phyloP scores from a whole-genome alignment of 2,113 vertebrate genomes.

The Petaurus breviceps region DNA sequence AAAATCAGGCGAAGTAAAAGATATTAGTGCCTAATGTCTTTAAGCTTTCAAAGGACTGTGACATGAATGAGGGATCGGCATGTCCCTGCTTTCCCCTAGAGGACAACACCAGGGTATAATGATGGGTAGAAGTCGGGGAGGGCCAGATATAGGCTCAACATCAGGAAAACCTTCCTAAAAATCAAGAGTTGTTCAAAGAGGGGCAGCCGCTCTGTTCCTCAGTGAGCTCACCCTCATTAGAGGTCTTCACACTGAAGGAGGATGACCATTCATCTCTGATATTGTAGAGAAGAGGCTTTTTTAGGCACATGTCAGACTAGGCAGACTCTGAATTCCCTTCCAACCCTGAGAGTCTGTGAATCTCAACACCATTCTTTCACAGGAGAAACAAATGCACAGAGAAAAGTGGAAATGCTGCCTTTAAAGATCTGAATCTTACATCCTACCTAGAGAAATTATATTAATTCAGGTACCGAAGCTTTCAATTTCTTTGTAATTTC shows the following conservation, averaged over 20 bases:
- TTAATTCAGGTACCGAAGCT: background rate
- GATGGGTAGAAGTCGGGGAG: background rate
- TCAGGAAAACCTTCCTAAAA: background rate
- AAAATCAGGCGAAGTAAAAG: background rate
- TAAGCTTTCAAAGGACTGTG: no score
- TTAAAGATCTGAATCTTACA: background rate
- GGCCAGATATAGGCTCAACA: background rate
- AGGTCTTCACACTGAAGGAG: background rate
- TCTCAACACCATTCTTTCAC: background rate
- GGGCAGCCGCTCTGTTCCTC: background rate
- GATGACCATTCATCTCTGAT: background rate
- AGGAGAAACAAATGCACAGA: background rate
- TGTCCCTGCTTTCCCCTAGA: no score
- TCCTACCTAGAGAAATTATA: slow-evolving; percentile 14
- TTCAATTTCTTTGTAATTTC: slow-evolving; percentile 47
- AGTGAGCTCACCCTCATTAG: background rate
- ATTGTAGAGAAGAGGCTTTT: background rate
- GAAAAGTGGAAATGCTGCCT: background rate
- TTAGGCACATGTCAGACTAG: background rate
- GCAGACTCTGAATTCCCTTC: background rate
- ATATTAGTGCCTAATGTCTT: no score
- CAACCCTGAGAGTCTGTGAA: background rate
- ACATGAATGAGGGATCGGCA: background rate
- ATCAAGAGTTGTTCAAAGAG: background rate
- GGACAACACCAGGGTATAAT: background rate